phyloP scores from a whole-genome alignment of 2,888 invertebrate species.

The Orgyia antiqua region DNA sequence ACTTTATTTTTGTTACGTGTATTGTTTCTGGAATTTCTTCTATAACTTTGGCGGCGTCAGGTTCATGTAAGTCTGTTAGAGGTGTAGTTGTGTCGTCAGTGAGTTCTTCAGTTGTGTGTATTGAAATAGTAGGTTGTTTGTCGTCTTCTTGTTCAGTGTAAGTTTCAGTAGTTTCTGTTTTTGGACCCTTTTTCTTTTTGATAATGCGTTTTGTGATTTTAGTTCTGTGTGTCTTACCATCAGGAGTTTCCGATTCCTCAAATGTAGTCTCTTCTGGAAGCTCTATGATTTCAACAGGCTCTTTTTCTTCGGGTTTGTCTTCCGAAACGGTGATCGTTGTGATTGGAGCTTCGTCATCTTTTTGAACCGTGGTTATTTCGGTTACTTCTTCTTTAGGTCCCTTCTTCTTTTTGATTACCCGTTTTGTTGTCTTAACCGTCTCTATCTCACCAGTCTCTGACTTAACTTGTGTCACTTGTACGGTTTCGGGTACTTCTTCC shows the following conservation, averaged over 20 bases:
- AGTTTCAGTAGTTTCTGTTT: constrained; percentile 42
- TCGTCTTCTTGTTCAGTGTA: constrained; percentile 37
- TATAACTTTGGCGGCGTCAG: constrained; percentile 9
- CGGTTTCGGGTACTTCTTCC: constrained; percentile 46
- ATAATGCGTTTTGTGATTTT: constrained; percentile 1
- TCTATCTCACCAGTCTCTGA: constrained; percentile 28
- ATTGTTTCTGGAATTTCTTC: constrained; percentile 25
- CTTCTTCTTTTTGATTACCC: constrained; percentile 27
- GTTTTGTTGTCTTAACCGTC: constrained; percentile 23
- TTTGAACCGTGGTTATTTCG: constrained; percentile 7
- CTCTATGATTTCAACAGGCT: not conserved
- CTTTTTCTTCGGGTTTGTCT: constrained; percentile 18
- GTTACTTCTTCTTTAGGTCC: constrained; percentile 15
- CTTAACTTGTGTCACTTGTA: constrained; percentile 39
- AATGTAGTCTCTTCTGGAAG: constrained; percentile 11
- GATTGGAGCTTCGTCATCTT: constrained; percentile 9
- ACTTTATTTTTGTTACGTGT: constrained; percentile 23
- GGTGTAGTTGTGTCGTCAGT: constrained; percentile 14
- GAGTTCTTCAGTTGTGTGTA: constrained; percentile 42
- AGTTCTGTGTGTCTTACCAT: constrained; percentile 2
- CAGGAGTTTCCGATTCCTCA: not conserved
- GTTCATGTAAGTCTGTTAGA: constrained; percentile 17
- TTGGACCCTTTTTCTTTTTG: constrained; percentile 23
- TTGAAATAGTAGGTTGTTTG: constrained; percentile 42
- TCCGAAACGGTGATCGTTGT: constrained; percentile 12